phyloP scores from a whole-genome alignment of 2,113 vertebrate genomes.

The Lasiurus cinereus region DNA sequence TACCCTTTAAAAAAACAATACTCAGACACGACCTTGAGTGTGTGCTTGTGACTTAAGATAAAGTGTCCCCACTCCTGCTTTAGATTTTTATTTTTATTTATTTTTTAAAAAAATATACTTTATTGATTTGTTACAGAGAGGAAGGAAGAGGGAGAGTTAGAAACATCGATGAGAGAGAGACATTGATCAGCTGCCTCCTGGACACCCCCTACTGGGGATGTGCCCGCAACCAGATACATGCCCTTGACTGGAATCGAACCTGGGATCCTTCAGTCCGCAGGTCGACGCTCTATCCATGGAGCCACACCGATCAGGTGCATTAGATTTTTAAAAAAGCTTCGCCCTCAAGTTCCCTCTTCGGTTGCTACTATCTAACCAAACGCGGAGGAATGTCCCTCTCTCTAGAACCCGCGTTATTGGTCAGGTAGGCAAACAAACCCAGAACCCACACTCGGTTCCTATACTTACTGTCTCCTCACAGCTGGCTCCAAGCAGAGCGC shows the following conservation, averaged over 20 bases:
- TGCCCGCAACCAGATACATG: too few relatives aligned
- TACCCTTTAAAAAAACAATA: conserved; percentile 54
- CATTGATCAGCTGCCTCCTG: too few relatives aligned
- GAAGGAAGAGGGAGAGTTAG: too few relatives aligned
- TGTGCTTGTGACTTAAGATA: conserved; percentile 28
- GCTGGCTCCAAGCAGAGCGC: background rate
- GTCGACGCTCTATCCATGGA: too few relatives aligned
- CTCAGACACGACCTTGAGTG: background rate
- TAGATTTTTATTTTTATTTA: background rate
- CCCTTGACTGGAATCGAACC: too few relatives aligned
- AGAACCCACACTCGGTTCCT: background rate
- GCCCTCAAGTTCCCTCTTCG: background rate
- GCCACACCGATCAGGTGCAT: too few relatives aligned
- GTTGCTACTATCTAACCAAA: background rate
- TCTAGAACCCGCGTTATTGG: background rate
- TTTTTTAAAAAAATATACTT: too few relatives aligned
- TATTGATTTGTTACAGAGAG: too few relatives aligned
- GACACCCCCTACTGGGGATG: too few relatives aligned
- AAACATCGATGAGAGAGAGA: too few relatives aligned
- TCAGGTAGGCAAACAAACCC: background rate
- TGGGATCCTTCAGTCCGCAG: too few relatives aligned
- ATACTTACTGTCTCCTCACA: background rate
- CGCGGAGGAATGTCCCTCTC: background rate
- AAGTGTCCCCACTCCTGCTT: background rate
- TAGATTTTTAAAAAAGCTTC: conserved; percentile 20